phyloP scores from a whole-genome alignment of 1,140 invertebrate genomes.

The Heliconius melpomene region DNA sequence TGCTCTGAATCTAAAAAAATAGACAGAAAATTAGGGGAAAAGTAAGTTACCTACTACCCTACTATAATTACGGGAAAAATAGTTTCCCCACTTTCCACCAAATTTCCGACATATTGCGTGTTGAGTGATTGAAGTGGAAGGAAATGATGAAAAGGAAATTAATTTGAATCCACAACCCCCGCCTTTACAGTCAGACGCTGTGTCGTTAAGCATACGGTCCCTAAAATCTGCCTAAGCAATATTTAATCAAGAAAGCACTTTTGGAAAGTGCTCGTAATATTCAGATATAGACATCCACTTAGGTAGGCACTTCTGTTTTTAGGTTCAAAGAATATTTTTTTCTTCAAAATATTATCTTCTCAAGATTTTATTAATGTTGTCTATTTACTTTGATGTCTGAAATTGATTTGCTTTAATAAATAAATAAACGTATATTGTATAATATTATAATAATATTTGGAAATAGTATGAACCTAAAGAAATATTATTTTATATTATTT shows the following conservation, averaged over 20 bases:
- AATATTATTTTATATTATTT: too few species aligned
- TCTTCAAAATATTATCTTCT: background rate
- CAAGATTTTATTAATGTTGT: background rate
- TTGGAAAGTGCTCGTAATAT: background rate
- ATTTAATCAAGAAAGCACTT: slow-evolving; percentile 1
- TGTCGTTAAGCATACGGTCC: background rate
- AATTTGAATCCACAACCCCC: background rate
- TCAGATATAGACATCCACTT: background rate
- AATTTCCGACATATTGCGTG: too few species aligned
- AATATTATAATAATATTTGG: too few species aligned
- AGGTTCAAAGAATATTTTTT: background rate
- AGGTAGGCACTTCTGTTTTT: background rate
- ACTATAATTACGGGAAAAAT: too few species aligned
- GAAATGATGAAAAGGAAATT: too few species aligned
- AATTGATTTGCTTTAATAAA: background rate
- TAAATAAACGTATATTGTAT: background rate
- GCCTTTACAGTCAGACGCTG: background rate
- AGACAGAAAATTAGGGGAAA: too few species aligned
- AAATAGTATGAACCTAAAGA: too few species aligned
- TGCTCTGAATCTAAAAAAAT: too few species aligned
- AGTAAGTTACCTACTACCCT: too few species aligned
- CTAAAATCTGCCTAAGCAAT: background rate
- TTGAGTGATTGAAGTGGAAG: too few species aligned
- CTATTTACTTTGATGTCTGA: background rate
- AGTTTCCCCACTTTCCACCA: too few species aligned